A percentile compares a stretch with the other conserved stretches of the same genome.
Conservation (phyloP, 2,888 invertebrate genomes). For the Gandaritis pyraliata region DNA sequence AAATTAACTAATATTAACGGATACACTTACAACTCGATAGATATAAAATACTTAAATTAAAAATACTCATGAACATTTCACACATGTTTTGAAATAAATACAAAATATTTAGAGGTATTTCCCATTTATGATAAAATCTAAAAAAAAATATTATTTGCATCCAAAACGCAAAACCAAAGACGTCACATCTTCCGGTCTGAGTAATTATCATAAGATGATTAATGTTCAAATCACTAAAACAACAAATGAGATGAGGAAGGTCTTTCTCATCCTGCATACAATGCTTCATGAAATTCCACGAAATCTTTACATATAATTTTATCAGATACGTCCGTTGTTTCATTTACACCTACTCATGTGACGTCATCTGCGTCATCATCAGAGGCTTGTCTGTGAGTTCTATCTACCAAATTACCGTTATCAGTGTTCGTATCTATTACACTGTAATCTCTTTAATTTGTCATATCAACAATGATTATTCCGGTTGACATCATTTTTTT, state of each 20-base stretch:
- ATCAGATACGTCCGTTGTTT: conserved; percentile 9
- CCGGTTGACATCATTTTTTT: neutral
- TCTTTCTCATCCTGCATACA: conserved; percentile 4
- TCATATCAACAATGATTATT: conserved; percentile 3
- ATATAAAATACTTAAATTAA: too few species aligned
- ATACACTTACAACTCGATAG: too few species aligned
- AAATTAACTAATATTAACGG: too few species aligned
- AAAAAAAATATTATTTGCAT: neutral
- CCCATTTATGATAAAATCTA: too few species aligned
- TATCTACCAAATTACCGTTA: conserved; percentile 13
- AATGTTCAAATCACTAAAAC: conserved; percentile 21
- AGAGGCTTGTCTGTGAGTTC: conserved; percentile 12
- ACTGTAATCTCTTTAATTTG: neutral
- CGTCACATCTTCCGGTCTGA: conserved; percentile 17
- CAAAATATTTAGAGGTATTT: too few species aligned
- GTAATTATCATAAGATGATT: conserved; percentile 12
- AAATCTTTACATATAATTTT: conserved; percentile 2
- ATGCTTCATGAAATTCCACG: conserved; percentile 6
- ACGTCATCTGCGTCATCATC: conserved; percentile 9
- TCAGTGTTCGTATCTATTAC: conserved; percentile 2
- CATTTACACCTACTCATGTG: conserved; percentile 3
- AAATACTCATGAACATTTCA: too few species aligned
- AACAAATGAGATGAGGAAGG: conserved; percentile 25
- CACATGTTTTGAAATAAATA: too few species aligned
- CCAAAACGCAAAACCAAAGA: conserved; percentile 2